phyloP scores from a whole-genome alignment of 2,888 invertebrate genomes.

The Geophilus truncorum region DNA sequence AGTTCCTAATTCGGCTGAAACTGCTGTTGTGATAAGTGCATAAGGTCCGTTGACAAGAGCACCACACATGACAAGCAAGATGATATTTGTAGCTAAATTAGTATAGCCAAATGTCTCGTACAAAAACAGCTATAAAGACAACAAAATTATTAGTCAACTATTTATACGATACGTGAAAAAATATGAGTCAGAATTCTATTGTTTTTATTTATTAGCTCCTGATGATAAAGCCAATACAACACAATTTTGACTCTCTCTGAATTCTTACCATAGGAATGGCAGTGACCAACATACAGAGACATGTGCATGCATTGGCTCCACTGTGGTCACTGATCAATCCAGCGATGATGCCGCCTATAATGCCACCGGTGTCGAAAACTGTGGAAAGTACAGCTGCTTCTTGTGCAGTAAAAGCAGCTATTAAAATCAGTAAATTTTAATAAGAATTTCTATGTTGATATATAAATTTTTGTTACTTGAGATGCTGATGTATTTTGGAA shows the following conservation, averaged over 20 bases:
- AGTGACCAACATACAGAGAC: conserved; percentile 69
- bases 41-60: conserved; percentile 92
- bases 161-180: too few relatives aligned
- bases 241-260: too few relatives aligned
- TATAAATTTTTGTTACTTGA: conserved; percentile 58
- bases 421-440: neutral
- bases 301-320: conserved; percentile 82
- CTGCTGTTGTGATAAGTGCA: conserved; percentile 92
- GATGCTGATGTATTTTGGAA: conserved; percentile 80
- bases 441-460: neutral
- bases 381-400: conserved; percentile 50
- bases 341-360: conserved; percentile 79
- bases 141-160: neutral
- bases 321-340: conserved; percentile 77
- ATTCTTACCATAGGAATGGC: conserved; percentile 79
- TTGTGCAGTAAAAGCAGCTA: conserved; percentile 36
- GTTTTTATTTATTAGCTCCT: too few relatives aligned
- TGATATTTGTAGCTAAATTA: conserved; percentile 57
- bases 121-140: conserved; percentile 61
- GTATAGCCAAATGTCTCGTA: conserved; percentile 69
- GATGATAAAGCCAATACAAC: too few relatives aligned
- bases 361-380: conserved; percentile 68
- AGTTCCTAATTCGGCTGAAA: conserved; percentile 86
- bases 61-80: conserved; percentile 68
- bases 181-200: too few relatives aligned